These are phyloP conservation scores for Periophthalmus magnuspinnatus DNA, from an alignment of 2,797 vertebrate genomes.

Conservation along the genomic window DNA sequence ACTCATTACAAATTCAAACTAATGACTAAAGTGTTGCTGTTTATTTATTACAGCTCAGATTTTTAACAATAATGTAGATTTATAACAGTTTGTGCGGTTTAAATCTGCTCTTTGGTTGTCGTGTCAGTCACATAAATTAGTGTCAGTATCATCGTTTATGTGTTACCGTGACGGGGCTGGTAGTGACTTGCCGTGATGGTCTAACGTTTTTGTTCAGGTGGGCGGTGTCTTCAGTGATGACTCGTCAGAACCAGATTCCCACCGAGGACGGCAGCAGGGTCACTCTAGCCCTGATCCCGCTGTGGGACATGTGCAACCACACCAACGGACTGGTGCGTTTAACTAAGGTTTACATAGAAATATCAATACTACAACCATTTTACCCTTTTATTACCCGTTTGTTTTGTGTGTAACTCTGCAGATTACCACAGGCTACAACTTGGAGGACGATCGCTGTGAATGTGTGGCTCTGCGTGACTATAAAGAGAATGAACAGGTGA, in stretches of 20 bases:
- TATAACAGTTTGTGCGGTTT: no score
- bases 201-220: no score
- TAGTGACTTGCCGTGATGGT: no score
- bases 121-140: no score
- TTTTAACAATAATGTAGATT: no score
- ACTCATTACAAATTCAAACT: no score
- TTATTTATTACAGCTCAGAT: no score
- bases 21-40: no score
- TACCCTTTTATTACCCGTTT: background rate
- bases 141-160: no score
- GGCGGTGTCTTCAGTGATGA: constrained; percentile 98
- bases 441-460: constrained; percentile 97
- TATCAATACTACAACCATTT: background rate
- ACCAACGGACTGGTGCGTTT: constrained; percentile 90
- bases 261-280: constrained; percentile 95
- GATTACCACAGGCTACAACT: constrained; percentile 98
- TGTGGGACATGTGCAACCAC: constrained; percentile 99
- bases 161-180: no score
- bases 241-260: constrained; percentile 97
- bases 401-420: constrained; percentile 51
- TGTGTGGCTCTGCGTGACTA: constrained; percentile 94
- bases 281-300: constrained; percentile 93
- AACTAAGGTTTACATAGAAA: background rate
- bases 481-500: constrained; percentile 91
- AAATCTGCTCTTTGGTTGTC: no score